Conservation (phyloP, 2,888 invertebrate species). For the Perithous albicinctus region DNA sequence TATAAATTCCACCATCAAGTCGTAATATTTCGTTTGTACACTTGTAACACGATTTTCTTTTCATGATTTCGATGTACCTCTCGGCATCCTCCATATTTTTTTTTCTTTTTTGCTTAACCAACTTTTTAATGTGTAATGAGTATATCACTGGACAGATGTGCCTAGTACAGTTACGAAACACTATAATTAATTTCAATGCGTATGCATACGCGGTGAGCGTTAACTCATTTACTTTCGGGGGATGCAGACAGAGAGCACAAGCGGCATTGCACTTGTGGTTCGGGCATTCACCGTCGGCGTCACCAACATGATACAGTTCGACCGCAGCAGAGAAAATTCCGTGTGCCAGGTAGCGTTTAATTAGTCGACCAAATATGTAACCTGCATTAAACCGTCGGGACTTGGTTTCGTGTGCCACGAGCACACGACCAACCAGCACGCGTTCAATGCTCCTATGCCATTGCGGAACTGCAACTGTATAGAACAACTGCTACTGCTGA, state of each 20-base stretch:
- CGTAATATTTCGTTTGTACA: no score
- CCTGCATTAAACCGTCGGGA: constrained; percentile 61
- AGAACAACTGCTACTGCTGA: constrained; percentile 32
- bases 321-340: constrained; percentile 65
- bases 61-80: no score
- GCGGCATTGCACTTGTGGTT: constrained; percentile 59
- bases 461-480: constrained; percentile 47
- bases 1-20: no score
- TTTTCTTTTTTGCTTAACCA: neutral
- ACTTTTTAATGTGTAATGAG: neutral
- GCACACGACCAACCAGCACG: constrained; percentile 11
- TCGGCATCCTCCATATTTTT: no score
- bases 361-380: constrained; percentile 69
- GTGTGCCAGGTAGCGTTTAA: constrained; percentile 62
- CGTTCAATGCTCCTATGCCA: constrained; percentile 36
- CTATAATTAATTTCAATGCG: constrained; percentile 30
- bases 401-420: constrained; percentile 35
- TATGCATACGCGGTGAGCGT: constrained; percentile 17
- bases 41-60: no score
- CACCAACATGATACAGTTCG: constrained; percentile 63
- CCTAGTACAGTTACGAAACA: neutral
- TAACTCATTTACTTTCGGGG: constrained; percentile 38
- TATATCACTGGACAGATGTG: neutral
- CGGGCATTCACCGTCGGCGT: constrained; percentile 39
- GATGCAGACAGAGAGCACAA: constrained; percentile 21